Conservation (phyloP, 2,888 invertebrate species). For the Epinotia bilunana region DNA sequence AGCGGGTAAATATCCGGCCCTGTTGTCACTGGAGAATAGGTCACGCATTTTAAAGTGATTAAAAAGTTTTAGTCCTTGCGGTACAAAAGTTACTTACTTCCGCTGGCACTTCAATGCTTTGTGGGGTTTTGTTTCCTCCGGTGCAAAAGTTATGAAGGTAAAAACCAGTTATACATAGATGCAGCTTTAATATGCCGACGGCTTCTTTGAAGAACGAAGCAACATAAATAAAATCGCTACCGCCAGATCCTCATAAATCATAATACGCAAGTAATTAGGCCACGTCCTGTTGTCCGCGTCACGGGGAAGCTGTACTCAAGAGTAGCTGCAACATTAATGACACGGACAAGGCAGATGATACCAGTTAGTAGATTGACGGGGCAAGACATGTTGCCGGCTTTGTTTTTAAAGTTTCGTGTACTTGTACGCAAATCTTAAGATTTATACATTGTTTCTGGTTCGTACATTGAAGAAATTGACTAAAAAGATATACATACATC, state of each 20-base stretch:
- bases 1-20: neutral
- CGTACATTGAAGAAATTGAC: too few species aligned
- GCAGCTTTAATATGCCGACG: neutral
- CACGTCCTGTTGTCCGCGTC: neutral
- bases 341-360: neutral
- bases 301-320: neutral
- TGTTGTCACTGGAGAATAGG: constrained; percentile 1
- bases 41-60: constrained; percentile 12
- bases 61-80: constrained; percentile 14
- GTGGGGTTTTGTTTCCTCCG: neutral
- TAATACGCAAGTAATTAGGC: neutral
- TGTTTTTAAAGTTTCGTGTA: neutral
- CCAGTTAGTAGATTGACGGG: neutral
- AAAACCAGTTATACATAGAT: neutral
- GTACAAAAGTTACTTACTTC: constrained; percentile 5
- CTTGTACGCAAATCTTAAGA: neutral
- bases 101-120: neutral
- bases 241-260: neutral
- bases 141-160: constrained; percentile 24
- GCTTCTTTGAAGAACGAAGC: neutral
- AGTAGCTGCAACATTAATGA: constrained; percentile 17
- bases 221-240: neutral
- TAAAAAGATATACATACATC: too few species aligned
- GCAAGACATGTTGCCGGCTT: neutral
- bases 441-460: too few species aligned